Evolutionary conservation across 2,888 invertebrate genomes (phyloP).

Genomic region (Ectemnius cavifrons): DNA sequence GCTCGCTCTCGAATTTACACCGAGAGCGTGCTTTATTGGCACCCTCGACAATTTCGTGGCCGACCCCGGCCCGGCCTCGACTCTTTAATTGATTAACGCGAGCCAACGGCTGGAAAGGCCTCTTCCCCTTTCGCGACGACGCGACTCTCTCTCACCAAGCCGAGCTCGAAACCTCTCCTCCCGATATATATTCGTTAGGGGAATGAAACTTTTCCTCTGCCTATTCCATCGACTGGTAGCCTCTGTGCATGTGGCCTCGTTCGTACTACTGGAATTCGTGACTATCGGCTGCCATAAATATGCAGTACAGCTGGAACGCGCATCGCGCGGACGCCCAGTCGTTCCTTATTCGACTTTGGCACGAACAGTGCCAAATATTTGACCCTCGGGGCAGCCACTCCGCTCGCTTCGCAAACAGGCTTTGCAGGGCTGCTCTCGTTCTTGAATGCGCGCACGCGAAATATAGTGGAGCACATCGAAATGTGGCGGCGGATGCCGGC

Average conservation of each 20-base stretch:
- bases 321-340: neutral
- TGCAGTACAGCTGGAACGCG: neutral
- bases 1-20: conserved; percentile 50
- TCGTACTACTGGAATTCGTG: neutral
- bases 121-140: too few relatives aligned
- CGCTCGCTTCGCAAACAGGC: conserved; percentile 1
- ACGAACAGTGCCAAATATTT: conserved; percentile 9
- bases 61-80: conserved; percentile 13
- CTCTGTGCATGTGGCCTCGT: neutral
- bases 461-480: conserved; percentile 19
- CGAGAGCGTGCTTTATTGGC: conserved; percentile 35
- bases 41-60: conserved; percentile 32
- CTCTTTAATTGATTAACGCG: conserved; percentile 23
- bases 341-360: conserved; percentile 3
- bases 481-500: neutral
- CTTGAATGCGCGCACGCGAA: conserved; percentile 10
- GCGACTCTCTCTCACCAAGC: too few relatives aligned
- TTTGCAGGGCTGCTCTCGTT: neutral
- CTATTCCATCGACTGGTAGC: neutral
- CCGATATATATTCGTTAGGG: too few relatives aligned
- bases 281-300: conserved; percentile 1
- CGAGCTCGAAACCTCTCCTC: too few relatives aligned
- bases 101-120: conserved; percentile 17
- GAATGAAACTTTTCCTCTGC: too few relatives aligned
- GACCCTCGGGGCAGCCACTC: conserved; percentile 3